phyloP scores from a whole-genome alignment of 2,888 invertebrate genomes.

The Copidosoma aretas region DNA sequence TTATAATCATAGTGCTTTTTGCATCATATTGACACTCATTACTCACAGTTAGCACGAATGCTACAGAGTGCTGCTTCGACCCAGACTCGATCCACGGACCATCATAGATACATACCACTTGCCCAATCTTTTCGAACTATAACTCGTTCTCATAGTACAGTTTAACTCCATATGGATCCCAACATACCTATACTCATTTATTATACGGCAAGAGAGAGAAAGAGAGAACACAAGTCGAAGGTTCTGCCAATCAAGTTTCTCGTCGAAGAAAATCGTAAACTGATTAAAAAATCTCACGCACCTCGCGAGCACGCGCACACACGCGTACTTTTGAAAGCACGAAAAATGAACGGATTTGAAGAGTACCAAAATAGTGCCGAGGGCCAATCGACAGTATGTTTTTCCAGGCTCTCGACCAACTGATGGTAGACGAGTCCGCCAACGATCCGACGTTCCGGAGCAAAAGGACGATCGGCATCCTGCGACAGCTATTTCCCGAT shows the following conservation, averaged over 20 bases:
- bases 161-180: no score
- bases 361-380: constrained; percentile 3
- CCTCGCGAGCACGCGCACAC: background rate
- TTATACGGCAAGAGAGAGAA: no score
- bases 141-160: no score
- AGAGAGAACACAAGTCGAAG: background rate
- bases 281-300: background rate
- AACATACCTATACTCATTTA: no score
- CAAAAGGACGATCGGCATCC: constrained; percentile 79
- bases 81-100: no score
- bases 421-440: constrained; percentile 72
- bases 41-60: no score
- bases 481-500: constrained; percentile 76
- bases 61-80: no score
- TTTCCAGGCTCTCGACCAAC: constrained; percentile 71
- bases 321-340: no score
- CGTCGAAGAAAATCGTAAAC: background rate
- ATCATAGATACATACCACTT: no score
- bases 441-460: constrained; percentile 74
- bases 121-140: no score
- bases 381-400: constrained; percentile 31
- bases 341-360: background rate
- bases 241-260: background rate
- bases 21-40: no score
- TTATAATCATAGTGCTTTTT: no score